Evolutionary conservation across 2,797 vertebrate genomes (phyloP).

Genomic region (Sebastes hubbsi): DNA sequence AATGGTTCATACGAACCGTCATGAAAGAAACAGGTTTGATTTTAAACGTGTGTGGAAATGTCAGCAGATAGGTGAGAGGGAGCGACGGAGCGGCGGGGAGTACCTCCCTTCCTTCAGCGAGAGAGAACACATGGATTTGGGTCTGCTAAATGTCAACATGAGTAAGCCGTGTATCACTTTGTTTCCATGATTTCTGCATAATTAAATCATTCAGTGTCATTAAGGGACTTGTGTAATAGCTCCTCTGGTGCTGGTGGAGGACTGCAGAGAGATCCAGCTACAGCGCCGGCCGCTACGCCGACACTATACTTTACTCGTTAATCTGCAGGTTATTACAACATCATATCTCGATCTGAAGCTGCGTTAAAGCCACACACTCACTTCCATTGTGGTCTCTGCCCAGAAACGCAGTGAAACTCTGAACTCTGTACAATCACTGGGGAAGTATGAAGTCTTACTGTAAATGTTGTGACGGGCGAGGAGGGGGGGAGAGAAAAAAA

Average conservation of each 20-base stretch:
- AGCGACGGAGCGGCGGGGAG: neutral
- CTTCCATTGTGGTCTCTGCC: slow-evolving; percentile 32
- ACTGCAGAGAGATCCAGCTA: slow-evolving; percentile 27
- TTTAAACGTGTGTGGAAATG: neutral
- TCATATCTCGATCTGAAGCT: slow-evolving; percentile 29
- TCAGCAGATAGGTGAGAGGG: slow-evolving; percentile 22
- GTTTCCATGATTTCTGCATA: slow-evolving; percentile 77
- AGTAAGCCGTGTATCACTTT: slow-evolving; percentile 77
- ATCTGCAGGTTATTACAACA: slow-evolving; percentile 50
- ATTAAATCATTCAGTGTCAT: slow-evolving; percentile 82
- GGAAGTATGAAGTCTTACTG: slow-evolving; percentile 62
- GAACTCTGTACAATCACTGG: slow-evolving; percentile 35
- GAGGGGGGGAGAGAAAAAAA: fast-evolving
- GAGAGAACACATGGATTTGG: slow-evolving; percentile 68
- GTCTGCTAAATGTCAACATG: slow-evolving; percentile 76
- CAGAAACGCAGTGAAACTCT: slow-evolving; percentile 15
- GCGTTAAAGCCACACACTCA: slow-evolving; percentile 33
- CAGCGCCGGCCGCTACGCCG: slow-evolving; percentile 32
- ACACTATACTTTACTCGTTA: slow-evolving; percentile 29
- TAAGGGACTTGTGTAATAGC: slow-evolving; percentile 75
- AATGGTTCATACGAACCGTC: too few species aligned
- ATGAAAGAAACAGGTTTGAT: too few species aligned
- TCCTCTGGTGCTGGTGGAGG: slow-evolving; percentile 52
- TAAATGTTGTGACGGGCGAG: slow-evolving; percentile 43
- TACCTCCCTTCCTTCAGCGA: slow-evolving; percentile 45